These are phyloP conservation scores for Arrhopalites spinosus DNA, from an alignment of 2,888 invertebrate species.

Conservation along the genomic window DNA sequence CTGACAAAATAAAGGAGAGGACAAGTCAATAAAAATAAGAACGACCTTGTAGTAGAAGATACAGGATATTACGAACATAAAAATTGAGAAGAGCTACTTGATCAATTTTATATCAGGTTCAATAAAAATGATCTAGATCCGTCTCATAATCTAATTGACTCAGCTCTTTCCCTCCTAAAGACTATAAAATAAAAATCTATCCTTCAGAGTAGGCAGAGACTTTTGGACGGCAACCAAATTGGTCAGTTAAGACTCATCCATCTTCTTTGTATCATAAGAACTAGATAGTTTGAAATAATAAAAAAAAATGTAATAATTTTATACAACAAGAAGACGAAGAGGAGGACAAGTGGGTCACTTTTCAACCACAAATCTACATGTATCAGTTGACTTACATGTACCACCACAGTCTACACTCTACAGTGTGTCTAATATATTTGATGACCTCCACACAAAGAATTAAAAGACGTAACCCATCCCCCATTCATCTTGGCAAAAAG, in stretches of 20 bases:
- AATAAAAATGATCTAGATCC: slow-evolving; percentile 39
- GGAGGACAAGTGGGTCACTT: background rate
- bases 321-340: background rate
- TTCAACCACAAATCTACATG: too few species aligned
- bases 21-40: background rate
- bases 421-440: too few species aligned
- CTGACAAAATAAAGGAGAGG: background rate
- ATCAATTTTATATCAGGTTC: slow-evolving; percentile 31
- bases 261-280: background rate
- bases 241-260: background rate
- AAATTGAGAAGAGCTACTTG: slow-evolving; percentile 1
- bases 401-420: too few species aligned
- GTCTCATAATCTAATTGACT: slow-evolving; percentile 16
- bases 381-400: too few species aligned
- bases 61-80: background rate
- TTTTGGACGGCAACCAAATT: slow-evolving; percentile 32
- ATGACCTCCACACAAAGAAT: too few species aligned
- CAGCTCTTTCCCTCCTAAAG: background rate
- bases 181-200: background rate
- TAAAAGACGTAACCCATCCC: too few species aligned
- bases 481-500: too few species aligned
- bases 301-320: too few species aligned
- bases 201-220: background rate
- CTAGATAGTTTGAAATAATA: background rate
- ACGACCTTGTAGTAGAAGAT: background rate